Conservation (phyloP, 2,113 vertebrate genomes). For the Phrynosoma blainvillii region DNA sequence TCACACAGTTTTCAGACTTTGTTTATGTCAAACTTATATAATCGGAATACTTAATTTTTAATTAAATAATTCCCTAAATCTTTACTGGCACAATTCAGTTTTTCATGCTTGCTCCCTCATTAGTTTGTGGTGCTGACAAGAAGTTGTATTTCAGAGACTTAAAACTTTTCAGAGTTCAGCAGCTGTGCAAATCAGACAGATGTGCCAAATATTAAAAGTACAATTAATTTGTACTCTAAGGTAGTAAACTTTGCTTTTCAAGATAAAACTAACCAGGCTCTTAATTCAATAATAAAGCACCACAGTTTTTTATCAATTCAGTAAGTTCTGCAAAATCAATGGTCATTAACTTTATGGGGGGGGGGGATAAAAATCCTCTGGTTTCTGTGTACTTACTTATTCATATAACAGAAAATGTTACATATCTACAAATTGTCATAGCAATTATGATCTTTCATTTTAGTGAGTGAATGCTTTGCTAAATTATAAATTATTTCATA, state of each 20-base stretch:
- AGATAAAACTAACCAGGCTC: neutral
- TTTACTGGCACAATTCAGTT: neutral
- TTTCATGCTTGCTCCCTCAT: neutral
- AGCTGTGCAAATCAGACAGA: neutral
- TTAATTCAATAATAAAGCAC: neutral
- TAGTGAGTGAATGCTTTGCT: neutral
- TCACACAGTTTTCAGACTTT: neutral
- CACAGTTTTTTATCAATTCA: neutral
- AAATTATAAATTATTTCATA: neutral
- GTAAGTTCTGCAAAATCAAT: too few relatives aligned
- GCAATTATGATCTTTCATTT: neutral
- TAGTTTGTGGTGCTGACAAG: neutral
- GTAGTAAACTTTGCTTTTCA: neutral
- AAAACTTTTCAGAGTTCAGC: neutral
- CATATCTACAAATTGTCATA: neutral
- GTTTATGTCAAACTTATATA: neutral
- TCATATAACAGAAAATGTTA: neutral
- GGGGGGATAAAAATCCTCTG: neutral
- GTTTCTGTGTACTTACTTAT: neutral
- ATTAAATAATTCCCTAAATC: neutral
- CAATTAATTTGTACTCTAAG: neutral
- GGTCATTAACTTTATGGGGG: neutral
- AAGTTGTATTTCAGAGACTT: neutral
- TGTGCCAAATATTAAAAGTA: neutral
- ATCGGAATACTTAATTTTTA: neutral